phyloP scores from a whole-genome alignment of 2,113 vertebrate species.

The Sapayoa aenigma region DNA sequence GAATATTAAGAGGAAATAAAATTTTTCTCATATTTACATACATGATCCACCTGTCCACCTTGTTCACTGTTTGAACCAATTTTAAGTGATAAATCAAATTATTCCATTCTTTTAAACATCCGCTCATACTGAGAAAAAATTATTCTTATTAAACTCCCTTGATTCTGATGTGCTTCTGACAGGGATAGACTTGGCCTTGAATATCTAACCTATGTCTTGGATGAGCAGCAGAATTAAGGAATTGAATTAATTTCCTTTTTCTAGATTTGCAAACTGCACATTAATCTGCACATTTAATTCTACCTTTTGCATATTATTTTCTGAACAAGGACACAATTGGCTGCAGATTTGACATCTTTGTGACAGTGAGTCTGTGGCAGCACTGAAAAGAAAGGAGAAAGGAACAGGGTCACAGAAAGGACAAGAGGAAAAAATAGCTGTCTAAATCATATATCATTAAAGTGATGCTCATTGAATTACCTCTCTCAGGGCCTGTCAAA shows the following conservation, averaged over 20 bases:
- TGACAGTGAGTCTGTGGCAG: conserved; percentile 26
- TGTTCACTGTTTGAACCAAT: fast-evolving
- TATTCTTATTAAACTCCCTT: neutral
- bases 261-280: neutral
- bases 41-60: fast-evolving
- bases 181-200: neutral
- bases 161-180: neutral
- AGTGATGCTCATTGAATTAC: conserved; percentile 71
- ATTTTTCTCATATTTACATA: neutral
- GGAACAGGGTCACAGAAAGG: conserved; percentile 64
- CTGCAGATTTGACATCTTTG: conserved; percentile 16
- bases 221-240: neutral
- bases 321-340: neutral
- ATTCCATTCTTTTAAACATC: neutral
- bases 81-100: neutral
- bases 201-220: neutral
- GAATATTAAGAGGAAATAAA: neutral
- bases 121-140: neutral
- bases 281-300: neutral
- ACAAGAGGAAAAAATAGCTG: conserved; percentile 65
- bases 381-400: conserved; percentile 34
- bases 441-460: conserved; percentile 72
- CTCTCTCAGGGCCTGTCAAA: conserved; percentile 67
- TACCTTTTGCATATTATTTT: neutral
- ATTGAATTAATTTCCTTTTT: neutral